Conservation (phyloP, 2,113 vertebrate species). For the Prolemur simus region DNA sequence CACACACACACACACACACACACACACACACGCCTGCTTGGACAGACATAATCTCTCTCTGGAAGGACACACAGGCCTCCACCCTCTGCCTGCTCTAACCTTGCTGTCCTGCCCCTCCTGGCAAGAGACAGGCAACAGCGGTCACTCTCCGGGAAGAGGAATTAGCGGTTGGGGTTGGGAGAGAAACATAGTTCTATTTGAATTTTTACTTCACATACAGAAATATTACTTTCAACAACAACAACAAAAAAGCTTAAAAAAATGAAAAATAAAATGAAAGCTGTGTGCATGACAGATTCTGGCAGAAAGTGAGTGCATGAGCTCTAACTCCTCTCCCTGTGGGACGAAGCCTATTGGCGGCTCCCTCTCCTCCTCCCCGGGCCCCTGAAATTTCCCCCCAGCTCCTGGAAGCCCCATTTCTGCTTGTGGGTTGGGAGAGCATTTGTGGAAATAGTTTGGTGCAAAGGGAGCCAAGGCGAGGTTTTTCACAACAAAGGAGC, state of each 20-base stretch:
- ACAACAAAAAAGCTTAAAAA: not conserved
- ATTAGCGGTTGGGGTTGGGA: too few species aligned
- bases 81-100: not conserved
- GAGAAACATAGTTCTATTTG: not conserved
- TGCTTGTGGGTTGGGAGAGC: fast-evolving
- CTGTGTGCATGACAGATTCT: not conserved
- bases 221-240: not conserved
- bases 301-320: fast-evolving
- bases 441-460: not conserved
- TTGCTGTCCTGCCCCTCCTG: not conserved
- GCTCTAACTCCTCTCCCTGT: not conserved
- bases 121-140: not conserved
- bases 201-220: not conserved
- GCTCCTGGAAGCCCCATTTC: too few species aligned
- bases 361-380: too few species aligned
- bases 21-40: too few species aligned
- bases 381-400: not conserved
- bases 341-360: fast-evolving
- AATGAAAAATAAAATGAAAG: not conserved
- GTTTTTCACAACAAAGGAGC: not conserved
- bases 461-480: not conserved
- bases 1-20: too few species aligned
- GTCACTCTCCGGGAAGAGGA: not conserved
- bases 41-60: not conserved
- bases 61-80: not conserved